These are phyloP conservation scores for Aporrectodea caliginosa DNA, from an alignment of 1,140 invertebrate species.

Conservation along the genomic window DNA sequence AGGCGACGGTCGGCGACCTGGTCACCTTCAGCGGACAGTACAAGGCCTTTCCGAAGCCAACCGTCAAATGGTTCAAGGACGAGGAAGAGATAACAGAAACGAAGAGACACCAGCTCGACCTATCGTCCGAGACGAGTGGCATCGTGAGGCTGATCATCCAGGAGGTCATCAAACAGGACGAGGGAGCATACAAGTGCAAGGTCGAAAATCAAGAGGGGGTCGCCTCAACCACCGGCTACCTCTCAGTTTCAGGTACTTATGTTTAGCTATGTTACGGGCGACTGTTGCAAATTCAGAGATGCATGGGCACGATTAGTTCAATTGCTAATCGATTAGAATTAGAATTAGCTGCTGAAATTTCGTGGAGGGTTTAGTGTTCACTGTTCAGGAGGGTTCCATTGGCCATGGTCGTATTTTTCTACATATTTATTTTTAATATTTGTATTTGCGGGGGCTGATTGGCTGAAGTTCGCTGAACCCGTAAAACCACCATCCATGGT, in stretches of 20 bases:
- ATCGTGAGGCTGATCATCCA: conserved; percentile 17
- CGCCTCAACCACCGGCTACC: conserved; percentile 40
- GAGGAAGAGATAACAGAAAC: conserved; percentile 36
- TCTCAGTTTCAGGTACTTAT: conserved; percentile 37
- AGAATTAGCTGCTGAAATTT: too few species aligned
- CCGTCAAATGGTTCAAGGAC: conserved; percentile 44
- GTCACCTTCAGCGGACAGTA: conserved; percentile 41
- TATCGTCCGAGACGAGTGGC: neutral
- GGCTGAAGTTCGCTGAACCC: too few species aligned
- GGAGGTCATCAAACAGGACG: conserved; percentile 38
- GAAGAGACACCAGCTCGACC: conserved; percentile 29
- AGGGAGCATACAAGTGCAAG: conserved; percentile 44
- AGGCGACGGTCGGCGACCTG: conserved; percentile 40
- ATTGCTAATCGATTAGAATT: too few species aligned
- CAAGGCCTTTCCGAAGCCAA: conserved; percentile 41
- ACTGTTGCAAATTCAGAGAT: too few species aligned
- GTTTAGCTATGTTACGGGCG: too few species aligned
- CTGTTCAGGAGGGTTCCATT: too few species aligned
- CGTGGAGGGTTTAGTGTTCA: too few species aligned
- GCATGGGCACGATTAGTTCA: too few species aligned
- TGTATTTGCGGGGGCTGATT: too few species aligned
- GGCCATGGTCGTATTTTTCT: too few species aligned
- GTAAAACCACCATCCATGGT: too few species aligned
- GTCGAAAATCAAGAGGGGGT: conserved; percentile 46
- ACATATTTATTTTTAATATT: too few species aligned